Percentiles rank a stretch among this genome's conserved stretches.
Evolutionary conservation across 2,113 vertebrate genomes (phyloP).

Genomic region (Gallinago media): DNA sequence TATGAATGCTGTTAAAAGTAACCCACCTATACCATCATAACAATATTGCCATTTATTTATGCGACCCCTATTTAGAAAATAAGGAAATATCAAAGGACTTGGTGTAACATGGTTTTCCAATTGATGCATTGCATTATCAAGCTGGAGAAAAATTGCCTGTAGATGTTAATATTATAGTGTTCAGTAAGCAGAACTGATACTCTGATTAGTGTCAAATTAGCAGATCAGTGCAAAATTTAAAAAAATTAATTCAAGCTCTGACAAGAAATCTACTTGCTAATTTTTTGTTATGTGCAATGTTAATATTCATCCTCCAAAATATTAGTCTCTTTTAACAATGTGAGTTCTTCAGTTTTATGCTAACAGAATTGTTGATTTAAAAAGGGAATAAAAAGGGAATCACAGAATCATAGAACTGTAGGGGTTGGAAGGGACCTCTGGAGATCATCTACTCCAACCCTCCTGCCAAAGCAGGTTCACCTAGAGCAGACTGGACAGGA

Average conservation of each 20-base stretch:
- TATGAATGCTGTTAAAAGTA: not conserved
- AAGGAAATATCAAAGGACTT: not conserved
- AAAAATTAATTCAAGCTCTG: not conserved
- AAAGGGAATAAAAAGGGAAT: not conserved
- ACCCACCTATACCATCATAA: not conserved
- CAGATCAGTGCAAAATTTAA: not conserved
- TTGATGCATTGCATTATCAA: not conserved
- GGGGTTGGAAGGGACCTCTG: too few species aligned
- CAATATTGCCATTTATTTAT: not conserved
- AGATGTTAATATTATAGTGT: not conserved
- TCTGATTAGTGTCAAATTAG: conserved; percentile 6
- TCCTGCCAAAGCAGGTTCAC: too few species aligned
- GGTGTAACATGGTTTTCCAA: not conserved
- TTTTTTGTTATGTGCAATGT: not conserved
- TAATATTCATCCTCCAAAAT: not conserved
- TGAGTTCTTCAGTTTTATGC: not conserved
- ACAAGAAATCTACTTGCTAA: not conserved
- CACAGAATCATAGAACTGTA: too few species aligned
- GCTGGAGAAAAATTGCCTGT: not conserved
- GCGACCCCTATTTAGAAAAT: not conserved
- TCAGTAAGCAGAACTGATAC: not conserved
- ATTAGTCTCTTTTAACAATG: not conserved
- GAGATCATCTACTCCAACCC: too few species aligned
- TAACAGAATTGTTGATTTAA: not conserved
- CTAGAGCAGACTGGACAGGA: too few species aligned